Percentiles rank a stretch among this genome's conserved stretches.
Evolutionary conservation across 2,113 vertebrate genomes (phyloP).

Genomic region (Boleophthalmus pectinirostris): DNA sequence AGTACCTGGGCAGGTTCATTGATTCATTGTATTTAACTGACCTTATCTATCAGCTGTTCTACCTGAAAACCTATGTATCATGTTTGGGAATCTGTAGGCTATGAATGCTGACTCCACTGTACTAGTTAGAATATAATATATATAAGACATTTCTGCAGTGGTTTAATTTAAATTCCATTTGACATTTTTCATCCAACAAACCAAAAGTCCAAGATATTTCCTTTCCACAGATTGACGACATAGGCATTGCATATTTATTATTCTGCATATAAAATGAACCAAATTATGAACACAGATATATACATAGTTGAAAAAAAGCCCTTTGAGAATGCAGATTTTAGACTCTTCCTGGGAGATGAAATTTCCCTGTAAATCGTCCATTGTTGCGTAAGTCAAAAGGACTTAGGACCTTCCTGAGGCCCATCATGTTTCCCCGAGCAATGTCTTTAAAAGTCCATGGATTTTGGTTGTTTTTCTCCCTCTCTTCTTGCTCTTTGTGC

Average conservation of each 20-base stretch:
- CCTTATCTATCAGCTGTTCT: too few relatives aligned
- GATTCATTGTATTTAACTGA: too few relatives aligned
- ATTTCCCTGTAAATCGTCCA: slow-evolving; percentile 88
- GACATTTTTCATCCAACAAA: neutral
- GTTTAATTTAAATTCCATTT: neutral
- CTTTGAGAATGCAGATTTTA: slow-evolving; percentile 54
- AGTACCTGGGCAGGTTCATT: too few relatives aligned
- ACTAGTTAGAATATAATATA: too few relatives aligned
- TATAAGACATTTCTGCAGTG: neutral
- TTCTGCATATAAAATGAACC: neutral
- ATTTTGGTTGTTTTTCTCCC: slow-evolving; percentile 84
- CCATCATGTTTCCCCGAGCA: slow-evolving; percentile 86
- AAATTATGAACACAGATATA: neutral
- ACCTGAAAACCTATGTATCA: too few relatives aligned
- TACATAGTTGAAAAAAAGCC: neutral
- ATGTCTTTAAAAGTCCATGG: slow-evolving; percentile 92
- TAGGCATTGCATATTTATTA: neutral
- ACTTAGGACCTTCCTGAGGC: slow-evolving; percentile 86
- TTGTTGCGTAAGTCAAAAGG: slow-evolving; percentile 82
- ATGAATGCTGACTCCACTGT: too few relatives aligned
- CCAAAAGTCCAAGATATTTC: neutral
- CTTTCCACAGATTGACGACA: neutral
- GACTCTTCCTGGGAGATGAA: slow-evolving; percentile 79
- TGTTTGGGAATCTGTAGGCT: too few relatives aligned
- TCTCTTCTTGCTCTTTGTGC: slow-evolving; percentile 68